Conservation (phyloP, 2,797 vertebrate genomes). For the Xenops minutus region DNA sequence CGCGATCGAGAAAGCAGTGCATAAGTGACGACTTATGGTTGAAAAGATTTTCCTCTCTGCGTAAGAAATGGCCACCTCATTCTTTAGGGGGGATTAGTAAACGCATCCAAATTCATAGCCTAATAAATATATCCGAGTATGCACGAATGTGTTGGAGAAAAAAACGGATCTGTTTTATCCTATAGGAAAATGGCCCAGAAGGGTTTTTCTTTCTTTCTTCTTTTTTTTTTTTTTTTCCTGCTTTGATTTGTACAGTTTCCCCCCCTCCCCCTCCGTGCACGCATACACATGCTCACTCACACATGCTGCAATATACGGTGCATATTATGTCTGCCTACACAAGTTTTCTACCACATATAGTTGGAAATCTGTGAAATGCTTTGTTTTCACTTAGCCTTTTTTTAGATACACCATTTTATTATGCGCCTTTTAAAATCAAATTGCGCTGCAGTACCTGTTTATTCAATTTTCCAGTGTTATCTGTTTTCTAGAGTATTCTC, state of each 20-base stretch:
- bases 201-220: background rate
- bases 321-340: background rate
- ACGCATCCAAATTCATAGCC: background rate
- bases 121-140: background rate
- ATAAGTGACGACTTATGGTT: background rate
- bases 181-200: background rate
- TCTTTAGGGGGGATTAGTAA: background rate
- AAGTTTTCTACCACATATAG: background rate
- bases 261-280: background rate
- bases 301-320: background rate
- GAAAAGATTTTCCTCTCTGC: background rate
- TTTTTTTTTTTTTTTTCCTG: fast-evolving
- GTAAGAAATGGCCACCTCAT: background rate
- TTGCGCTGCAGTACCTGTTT: background rate
- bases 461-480: background rate
- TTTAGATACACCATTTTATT: background rate
- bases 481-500: background rate
- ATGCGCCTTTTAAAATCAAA: fast-evolving
- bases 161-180: background rate
- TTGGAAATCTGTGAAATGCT: background rate
- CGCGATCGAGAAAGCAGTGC: background rate
- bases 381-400: background rate
- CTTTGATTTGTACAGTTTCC: background rate
- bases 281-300: background rate
- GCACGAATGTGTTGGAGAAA: background rate